Conservation (phyloP, 2,888 invertebrate genomes). For the Pandemis heparana region DNA sequence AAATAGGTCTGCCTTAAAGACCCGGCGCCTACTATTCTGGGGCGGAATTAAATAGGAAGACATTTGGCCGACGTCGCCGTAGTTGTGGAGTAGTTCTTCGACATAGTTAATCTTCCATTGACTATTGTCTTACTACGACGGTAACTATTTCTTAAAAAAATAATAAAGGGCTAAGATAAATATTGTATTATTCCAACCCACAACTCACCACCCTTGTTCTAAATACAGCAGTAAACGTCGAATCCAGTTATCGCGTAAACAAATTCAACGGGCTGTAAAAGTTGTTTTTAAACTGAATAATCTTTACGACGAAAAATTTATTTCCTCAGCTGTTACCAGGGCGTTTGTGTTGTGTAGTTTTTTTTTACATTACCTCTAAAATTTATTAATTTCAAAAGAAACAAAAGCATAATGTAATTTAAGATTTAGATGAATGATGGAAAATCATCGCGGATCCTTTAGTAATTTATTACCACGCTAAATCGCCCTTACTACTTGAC, state of each 20-base stretch:
- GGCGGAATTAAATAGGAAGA: slow-evolving; percentile 35
- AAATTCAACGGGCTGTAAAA: slow-evolving; percentile 14
- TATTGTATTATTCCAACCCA: neutral
- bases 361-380: too few relatives aligned
- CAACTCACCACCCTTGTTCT: neutral
- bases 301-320: neutral
- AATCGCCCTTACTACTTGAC: neutral
- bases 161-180: neutral
- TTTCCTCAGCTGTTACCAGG: neutral
- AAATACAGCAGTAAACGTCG: neutral
- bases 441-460: too few relatives aligned
- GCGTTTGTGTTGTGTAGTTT: neutral
- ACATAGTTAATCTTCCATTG: slow-evolving; percentile 15
- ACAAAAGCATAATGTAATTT: too few relatives aligned
- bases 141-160: neutral
- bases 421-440: too few relatives aligned
- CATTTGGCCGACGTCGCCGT: slow-evolving; percentile 27
- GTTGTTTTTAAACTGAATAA: slow-evolving; percentile 8
- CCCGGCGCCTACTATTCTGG: slow-evolving; percentile 43
- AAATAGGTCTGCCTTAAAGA: slow-evolving; percentile 49
- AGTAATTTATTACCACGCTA: too few relatives aligned
- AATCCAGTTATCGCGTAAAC: slow-evolving; percentile 12
- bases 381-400: too few relatives aligned
- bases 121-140: neutral
- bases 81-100: slow-evolving; percentile 18